Base-by-base conservation (phyloP, 1,140 invertebrate genomes). In the Brachionus manjavacas region DNA sequence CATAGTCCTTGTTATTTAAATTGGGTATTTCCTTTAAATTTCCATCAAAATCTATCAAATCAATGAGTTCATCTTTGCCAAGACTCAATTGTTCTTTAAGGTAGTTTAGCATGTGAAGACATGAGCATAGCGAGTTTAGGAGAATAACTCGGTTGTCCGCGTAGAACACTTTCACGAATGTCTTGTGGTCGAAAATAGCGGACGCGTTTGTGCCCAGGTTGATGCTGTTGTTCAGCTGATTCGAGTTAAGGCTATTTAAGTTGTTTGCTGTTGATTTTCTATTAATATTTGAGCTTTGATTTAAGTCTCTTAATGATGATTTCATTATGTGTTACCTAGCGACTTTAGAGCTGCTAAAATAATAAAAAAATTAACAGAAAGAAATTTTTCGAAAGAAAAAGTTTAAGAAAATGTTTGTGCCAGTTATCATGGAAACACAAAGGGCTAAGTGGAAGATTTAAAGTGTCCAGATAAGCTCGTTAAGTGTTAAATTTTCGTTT, bases 21-120 rank as follows among this genome's bases (percentile, higher is more conserved):
- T 68, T 81, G 3, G 79, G 79, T 28, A 81, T 60, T 81, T 81
- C 79, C 35, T 60, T 81, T 43, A 81, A 35, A 41, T 60, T 81
- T 60, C 79, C 79, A 8, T 81, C 79, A 81, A 64, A 64, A 43
- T 81, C 79, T n/a, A 81, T 81, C 52, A 81, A 81, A 35, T 81
- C 79, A 68, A 81, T 81, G 11, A 81, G 35, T 11, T 81, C 79
- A 60, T 81, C 79, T 81, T 68, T 81, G 20, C 55, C 64, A 1
- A 81, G 52, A 64, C 41, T 68, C 14, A 81, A 16, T 25, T 81
- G 52, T 39, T 81, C 79, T 25, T 68, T 60, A 3, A 81, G 31
- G 23, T 81, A 81, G 28, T 81, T 81, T 35, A 81, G 55, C 52
- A 68, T 68, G 16, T 81, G 79, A 25, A 81, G 20, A 43, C 79